Base-by-base conservation (phyloP, 2,888 invertebrate genomes). In the Drosophila pseudotalamancana region DNA sequence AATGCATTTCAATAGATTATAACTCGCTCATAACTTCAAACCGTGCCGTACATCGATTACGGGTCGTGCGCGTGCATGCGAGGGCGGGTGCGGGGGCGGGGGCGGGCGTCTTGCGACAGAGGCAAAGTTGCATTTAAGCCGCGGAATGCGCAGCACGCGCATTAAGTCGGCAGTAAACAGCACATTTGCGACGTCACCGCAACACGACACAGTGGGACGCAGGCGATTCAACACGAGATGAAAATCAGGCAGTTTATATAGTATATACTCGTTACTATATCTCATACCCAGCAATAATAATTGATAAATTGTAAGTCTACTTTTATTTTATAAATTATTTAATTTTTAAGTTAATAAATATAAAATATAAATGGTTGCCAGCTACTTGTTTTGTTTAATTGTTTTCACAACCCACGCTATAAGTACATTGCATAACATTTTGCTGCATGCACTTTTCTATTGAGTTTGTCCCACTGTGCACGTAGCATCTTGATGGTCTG, bases 1-100 rank as follows among this genome's bases (percentile, higher is more conserved):
- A 82, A 79, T 74, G 77, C 83, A 77, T 63, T 82, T 72, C 83
- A 77, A 87, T 84, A 75, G 83, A 84, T 85, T 85, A 84, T 84
- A 68, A 86, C 75, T 61, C 49, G 43, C 51, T 59, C 83, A 79
- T 82, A 87, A 75, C 65, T 82, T 45, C 60, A 68, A 69, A 60
- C 37, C 66, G 59, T 60, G 57, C 37, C 66, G 59, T 60, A 62
- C 83, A 65, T 83, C 74, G 83, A 87, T 82, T 74, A 70, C 32
- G 23, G 46, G 19, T 37, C 49, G 50, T 49, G 35, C 31, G 45
- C n/a, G n/a, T n/a, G n/a, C n/a, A n/a, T 6, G 43, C 18, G 2
- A 8, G 6, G 25, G 25, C 25, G 6, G 43, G 70, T 60, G 77
- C n/a, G n/a, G n/a, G 18, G n/a, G 43, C 18, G 2, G 6, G 6